Percentiles rank a stretch among this genome's conserved stretches.
Evolutionary conservation across 2,888 invertebrate genomes (phyloP).

Genomic region (Lithophane socia): DNA sequence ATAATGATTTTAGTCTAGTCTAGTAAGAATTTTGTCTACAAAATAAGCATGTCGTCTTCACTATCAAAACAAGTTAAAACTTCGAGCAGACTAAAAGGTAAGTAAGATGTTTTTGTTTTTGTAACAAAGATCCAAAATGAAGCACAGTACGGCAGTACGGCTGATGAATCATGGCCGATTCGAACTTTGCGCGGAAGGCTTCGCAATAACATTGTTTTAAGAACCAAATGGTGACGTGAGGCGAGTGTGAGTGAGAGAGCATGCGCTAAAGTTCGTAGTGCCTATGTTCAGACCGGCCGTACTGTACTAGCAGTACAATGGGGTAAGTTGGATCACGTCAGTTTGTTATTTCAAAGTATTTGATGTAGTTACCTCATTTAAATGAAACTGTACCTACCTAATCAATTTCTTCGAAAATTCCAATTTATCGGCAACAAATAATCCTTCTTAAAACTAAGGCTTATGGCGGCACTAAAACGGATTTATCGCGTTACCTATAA

Average conservation of each 20-base stretch:
- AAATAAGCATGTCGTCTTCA: neutral
- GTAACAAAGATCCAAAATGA: neutral
- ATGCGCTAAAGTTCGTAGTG: no score
- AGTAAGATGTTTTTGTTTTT: neutral
- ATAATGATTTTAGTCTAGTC: neutral
- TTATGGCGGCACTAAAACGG: conserved; percentile 39
- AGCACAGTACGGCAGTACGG: no score
- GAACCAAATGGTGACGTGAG: no score
- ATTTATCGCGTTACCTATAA: conserved; percentile 56
- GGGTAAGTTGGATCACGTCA: neutral
- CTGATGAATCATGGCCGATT: no score
- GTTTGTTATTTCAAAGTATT: neutral
- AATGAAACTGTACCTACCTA: conserved; percentile 7
- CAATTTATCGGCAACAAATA: conserved; percentile 42
- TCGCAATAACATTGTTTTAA: no score
- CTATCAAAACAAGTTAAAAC: neutral
- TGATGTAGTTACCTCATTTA: neutral
- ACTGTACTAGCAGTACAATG: no score
- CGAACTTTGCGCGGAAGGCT: no score
- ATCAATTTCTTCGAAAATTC: conserved; percentile 27
- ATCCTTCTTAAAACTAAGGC: conserved; percentile 37
- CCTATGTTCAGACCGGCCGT: no score
- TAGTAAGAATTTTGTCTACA: no score
- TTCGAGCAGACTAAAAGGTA: conserved; percentile 4
- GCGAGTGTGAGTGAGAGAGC: no score